Conservation (phyloP, 2,888 invertebrate species). For the Scotopteryx bipunctaria region DNA sequence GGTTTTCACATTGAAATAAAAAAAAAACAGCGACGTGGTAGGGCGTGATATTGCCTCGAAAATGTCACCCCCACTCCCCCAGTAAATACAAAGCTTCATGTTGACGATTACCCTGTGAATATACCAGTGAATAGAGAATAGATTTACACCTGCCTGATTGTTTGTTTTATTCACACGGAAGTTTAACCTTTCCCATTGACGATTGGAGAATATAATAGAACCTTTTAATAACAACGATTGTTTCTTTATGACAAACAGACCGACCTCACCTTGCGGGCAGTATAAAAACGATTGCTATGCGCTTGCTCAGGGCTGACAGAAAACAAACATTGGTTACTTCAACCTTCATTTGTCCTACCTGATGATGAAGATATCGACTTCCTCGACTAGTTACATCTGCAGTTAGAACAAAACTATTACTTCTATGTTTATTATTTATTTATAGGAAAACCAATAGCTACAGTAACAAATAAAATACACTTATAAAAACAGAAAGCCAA, state of each 20-base stretch:
- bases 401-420: too few species aligned
- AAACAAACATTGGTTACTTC: conserved; percentile 2
- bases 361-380: too few species aligned
- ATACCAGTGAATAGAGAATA: conserved; percentile 28
- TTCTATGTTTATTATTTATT: too few species aligned
- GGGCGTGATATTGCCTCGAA: conserved; percentile 1
- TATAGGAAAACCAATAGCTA: too few species aligned
- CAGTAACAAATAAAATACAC: too few species aligned
- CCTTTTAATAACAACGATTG: conserved; percentile 36
- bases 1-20: too few species aligned
- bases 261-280: conserved; percentile 29
- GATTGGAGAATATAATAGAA: conserved; percentile 30
- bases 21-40: too few species aligned
- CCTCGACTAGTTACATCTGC: too few species aligned
- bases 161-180: conserved; percentile 66
- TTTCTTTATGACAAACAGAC: conserved; percentile 28
- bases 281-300: conserved; percentile 16
- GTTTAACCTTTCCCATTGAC: conserved; percentile 63
- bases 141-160: conserved; percentile 42
- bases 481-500: too few species aligned
- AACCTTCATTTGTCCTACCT: background rate
- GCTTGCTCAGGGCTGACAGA: conserved; percentile 1
- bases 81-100: conserved; percentile 9
- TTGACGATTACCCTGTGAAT: conserved; percentile 18
- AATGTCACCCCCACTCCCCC: background rate